These are phyloP conservation scores for Cordilura impudica DNA, from an alignment of 2,888 invertebrate genomes.

Conservation along the genomic window DNA sequence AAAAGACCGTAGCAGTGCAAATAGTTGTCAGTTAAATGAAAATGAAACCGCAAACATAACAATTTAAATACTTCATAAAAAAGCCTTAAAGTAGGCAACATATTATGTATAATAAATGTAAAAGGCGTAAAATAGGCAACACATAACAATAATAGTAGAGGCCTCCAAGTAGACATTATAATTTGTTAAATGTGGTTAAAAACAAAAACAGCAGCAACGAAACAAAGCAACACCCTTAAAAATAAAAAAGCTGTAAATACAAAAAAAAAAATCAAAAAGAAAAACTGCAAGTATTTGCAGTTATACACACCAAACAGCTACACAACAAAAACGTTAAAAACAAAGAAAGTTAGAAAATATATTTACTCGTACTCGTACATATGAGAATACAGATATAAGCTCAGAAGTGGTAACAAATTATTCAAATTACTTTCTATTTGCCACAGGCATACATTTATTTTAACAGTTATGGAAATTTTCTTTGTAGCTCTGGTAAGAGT, in stretches of 20 bases:
- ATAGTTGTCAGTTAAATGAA: neutral
- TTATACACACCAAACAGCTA: constrained; percentile 5
- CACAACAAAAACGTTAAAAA: neutral
- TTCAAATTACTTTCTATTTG: constrained; percentile 60
- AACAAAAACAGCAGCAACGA: too few relatives aligned
- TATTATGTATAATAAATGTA: neutral
- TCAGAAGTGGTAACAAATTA: constrained; percentile 63
- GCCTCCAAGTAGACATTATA: neutral
- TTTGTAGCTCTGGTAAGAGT: neutral
- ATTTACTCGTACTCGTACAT: too few relatives aligned
- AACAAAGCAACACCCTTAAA: neutral
- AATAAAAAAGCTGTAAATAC: neutral
- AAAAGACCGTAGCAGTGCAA: neutral
- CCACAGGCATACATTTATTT: constrained; percentile 29
- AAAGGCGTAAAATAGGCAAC: neutral
- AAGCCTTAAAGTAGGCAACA: constrained; percentile 5
- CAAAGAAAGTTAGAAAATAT: too few relatives aligned
- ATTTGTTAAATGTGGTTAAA: neutral
- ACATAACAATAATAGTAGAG: neutral
- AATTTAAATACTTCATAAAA: neutral
- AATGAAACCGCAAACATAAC: neutral
- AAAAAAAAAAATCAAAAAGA: neutral
- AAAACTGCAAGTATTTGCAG: neutral
- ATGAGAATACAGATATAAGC: neutral
- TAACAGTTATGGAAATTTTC: constrained; percentile 35